These are phyloP conservation scores for Pachypanchax playfairii DNA, from an alignment of 2,113 vertebrate species.

Conservation along the genomic window DNA sequence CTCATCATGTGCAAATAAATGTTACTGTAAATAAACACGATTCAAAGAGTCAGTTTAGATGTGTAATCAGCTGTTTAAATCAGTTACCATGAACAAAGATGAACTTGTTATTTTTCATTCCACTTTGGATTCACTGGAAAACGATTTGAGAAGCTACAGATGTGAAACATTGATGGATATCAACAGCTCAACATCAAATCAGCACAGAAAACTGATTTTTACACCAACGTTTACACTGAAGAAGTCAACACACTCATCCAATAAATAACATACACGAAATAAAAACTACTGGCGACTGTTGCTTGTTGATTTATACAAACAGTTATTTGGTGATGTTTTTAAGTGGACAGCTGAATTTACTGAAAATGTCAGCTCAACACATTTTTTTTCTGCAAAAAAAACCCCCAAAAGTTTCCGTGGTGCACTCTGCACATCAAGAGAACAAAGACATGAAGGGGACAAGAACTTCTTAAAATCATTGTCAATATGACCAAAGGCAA, in stretches of 20 bases:
- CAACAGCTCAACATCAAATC: background rate
- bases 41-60: background rate
- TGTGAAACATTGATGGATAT: background rate
- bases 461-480: constrained; percentile 12
- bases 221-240: background rate
- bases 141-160: background rate
- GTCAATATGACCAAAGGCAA: constrained; percentile 3
- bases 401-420: too few relatives aligned
- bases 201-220: background rate
- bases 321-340: too few relatives aligned
- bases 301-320: too few relatives aligned
- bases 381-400: too few relatives aligned
- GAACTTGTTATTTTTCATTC: background rate
- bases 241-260: too few relatives aligned
- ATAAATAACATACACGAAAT: too few relatives aligned
- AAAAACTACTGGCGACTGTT: too few relatives aligned
- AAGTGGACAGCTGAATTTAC: too few relatives aligned
- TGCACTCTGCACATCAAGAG: too few relatives aligned
- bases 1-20: background rate
- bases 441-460: constrained; percentile 13
- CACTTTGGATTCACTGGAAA: background rate
- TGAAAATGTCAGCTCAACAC: too few relatives aligned
- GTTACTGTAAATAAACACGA: background rate
- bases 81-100: background rate
- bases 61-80: background rate